Conservation (phyloP, 2,113 vertebrate genomes). For the Ariopsis seemanni region DNA sequence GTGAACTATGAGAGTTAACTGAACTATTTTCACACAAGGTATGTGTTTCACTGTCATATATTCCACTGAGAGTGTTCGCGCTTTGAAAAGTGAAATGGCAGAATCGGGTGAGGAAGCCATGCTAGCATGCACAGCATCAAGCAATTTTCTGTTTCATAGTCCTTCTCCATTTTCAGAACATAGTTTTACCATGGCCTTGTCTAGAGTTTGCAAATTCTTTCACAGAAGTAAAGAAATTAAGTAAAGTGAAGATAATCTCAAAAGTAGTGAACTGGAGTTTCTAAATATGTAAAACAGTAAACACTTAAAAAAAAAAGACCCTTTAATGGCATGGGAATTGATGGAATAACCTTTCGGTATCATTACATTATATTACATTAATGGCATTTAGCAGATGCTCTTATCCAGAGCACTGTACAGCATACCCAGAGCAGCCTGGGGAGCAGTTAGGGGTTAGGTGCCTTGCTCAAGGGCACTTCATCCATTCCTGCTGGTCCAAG, state of each 20-base stretch:
- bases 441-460: too few relatives aligned
- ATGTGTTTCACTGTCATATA: background rate
- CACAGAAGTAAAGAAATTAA: background rate
- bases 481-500: too few relatives aligned
- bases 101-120: background rate
- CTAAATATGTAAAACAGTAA: background rate
- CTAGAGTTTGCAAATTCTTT: background rate
- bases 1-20: background rate
- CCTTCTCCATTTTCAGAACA: background rate
- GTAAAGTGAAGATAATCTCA: background rate
- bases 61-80: slow-evolving; percentile 7
- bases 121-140: background rate
- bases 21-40: slow-evolving; percentile 25
- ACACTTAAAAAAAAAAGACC: background rate
- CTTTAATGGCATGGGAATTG: background rate
- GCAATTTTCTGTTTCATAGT: background rate
- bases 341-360: background rate
- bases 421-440: too few relatives aligned
- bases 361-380: too few relatives aligned
- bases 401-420: too few relatives aligned
- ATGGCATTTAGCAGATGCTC: too few relatives aligned
- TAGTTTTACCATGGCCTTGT: background rate
- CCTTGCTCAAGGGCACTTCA: too few relatives aligned
- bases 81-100: background rate
- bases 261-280: background rate